Evolutionary conservation across 2,797 vertebrate genomes (phyloP).

Genomic region (Rhynchotus rufescens): DNA sequence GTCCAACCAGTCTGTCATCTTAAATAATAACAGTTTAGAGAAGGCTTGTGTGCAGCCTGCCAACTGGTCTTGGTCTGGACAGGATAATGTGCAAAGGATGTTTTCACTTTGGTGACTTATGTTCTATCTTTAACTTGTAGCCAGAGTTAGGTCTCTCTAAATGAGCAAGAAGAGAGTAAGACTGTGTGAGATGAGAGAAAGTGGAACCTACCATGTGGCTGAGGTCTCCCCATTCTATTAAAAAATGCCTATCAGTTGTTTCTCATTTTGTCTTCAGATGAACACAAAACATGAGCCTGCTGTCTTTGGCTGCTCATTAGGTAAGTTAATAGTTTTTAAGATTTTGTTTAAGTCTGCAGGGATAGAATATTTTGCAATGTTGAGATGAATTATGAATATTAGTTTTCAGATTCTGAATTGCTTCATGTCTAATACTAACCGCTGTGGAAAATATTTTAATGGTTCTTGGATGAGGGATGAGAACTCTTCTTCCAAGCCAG

Average conservation of each 20-base stretch:
- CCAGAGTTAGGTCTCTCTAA: not conserved
- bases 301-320: not conserved
- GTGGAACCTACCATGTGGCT: not conserved
- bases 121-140: not conserved
- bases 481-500: not conserved
- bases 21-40: not conserved
- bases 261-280: not conserved
- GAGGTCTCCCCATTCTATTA: not conserved
- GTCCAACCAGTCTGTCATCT: not conserved
- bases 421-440: not conserved
- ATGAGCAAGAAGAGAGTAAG: not conserved
- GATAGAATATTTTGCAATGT: not conserved
- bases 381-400: not conserved
- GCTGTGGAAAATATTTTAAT: not conserved
- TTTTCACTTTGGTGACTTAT: rapidly evolving
- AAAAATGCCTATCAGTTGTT: not conserved
- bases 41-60: not conserved
- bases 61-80: not conserved
- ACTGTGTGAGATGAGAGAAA: not conserved
- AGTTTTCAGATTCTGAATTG: not conserved
- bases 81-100: not conserved
- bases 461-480: not conserved
- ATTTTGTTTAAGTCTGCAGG: not conserved
- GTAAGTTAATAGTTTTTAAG: not conserved
- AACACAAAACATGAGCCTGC: not conserved